Base-by-base conservation (phyloP, 2,888 invertebrate genomes). In the Xestobium rufovillosum region DNA sequence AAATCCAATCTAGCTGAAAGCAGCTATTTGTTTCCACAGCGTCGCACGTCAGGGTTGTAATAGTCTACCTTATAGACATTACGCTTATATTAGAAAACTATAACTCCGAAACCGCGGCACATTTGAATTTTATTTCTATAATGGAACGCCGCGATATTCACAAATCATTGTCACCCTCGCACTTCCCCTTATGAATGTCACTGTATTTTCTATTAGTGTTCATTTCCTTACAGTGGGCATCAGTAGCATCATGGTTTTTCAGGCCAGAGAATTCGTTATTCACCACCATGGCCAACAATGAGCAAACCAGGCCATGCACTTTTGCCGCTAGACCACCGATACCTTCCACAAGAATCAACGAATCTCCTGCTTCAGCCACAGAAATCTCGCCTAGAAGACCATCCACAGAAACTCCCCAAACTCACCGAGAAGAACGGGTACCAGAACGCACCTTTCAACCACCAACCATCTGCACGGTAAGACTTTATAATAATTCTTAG, bases 171-270 rank as follows among this genome's bases (percentile, higher is more conserved):
- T n/a, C n/a, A n/a, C n/a, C n/a, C n/a, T n/a, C n/a, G n/a, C n/a
- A n/a, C n/a, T n/a, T n/a, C n/a, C n/a, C n/a, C n/a, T n/a, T n/a
- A n/a, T n/a, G n/a, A n/a, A n/a, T n/a, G n/a, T n/a, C n/a, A n/a
- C n/a, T n/a, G n/a, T n/a, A n/a, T n/a, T n/a, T n/a, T n/a, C n/a
- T n/a, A n/a, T n/a, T n/a, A n/a, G n/a, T n/a, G n/a, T n/a, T n/a
- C n/a, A n/a, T n/a, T n/a, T n/a, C n/a, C n/a, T 65, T 66, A 15
- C 59, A 68, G 68, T 68, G 68, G 68, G 65, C 68, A 42, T 69
- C 67, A 38, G 66, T 67, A 42, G 66, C 69, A 44, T 68, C 68
- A 42, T 68, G 67, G 68, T 68, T 67, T 50, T 62, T 67, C 52
- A 55, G 66, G 40, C 65, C 65, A 44, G 65, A 66, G 43, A 50